These are phyloP conservation scores for Ptychochromis oligacanthus DNA, from an alignment of 2,113 vertebrate species.

Conservation along the genomic window DNA sequence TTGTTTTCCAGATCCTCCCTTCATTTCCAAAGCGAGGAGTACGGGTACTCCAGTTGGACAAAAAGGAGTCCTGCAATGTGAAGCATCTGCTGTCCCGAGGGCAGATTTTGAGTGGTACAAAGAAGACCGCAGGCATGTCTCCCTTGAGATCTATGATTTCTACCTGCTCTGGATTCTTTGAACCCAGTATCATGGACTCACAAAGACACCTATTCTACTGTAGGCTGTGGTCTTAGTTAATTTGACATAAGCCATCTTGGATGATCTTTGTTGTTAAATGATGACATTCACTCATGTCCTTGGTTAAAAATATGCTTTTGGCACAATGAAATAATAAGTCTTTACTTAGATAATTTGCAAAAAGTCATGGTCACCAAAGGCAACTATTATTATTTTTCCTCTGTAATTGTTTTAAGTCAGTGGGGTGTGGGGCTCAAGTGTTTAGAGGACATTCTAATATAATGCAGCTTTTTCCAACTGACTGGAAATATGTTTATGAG, in stretches of 20 bases:
- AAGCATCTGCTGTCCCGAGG: constrained; percentile 90
- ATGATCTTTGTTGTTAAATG: constrained; percentile 14
- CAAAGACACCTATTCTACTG: constrained; percentile 1
- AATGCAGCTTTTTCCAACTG: constrained; percentile 7
- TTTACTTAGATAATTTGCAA: neutral
- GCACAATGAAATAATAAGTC: constrained; percentile 12
- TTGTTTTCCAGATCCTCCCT: constrained; percentile 87
- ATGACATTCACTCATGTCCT: neutral
- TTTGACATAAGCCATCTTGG: neutral
- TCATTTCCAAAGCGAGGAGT: constrained; percentile 90
- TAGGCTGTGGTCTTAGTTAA: constrained; percentile 1
- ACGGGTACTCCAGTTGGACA: constrained; percentile 90
- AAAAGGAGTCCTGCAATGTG: constrained; percentile 92
- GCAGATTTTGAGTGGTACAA: constrained; percentile 99
- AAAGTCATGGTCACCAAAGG: constrained; percentile 4
- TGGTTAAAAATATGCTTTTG: constrained; percentile 27
- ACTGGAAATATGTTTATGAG: constrained; percentile 33
- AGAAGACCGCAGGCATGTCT: constrained; percentile 90
- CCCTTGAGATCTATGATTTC: neutral
- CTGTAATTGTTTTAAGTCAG: constrained; percentile 41
- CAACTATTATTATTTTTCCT: constrained; percentile 18
- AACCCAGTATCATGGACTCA: constrained; percentile 14
- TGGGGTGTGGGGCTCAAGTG: neutral
- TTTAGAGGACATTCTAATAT: neutral
- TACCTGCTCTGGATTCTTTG: constrained; percentile 13